phyloP scores from a whole-genome alignment of 2,113 vertebrate genomes.

The Mirounga angustirostris region DNA sequence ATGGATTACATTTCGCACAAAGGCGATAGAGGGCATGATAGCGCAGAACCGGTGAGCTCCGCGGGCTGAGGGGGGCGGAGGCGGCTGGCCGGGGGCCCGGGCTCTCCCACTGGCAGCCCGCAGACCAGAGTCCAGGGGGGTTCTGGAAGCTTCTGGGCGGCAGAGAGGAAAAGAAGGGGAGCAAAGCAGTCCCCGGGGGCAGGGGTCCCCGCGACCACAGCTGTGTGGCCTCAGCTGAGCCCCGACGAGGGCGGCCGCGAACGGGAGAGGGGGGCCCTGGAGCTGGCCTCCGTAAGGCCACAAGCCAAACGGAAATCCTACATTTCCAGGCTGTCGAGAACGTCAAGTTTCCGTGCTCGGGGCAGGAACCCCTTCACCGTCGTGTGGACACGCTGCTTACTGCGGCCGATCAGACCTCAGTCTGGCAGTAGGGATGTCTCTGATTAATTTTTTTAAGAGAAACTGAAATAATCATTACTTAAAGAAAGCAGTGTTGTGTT shows the following conservation, averaged over 20 bases:
- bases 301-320: slow-evolving; percentile 62
- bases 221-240: background rate
- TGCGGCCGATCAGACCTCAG: background rate
- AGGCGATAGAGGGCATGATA: slow-evolving; percentile 89
- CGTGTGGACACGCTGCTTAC: background rate
- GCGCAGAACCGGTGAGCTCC: slow-evolving; percentile 81
- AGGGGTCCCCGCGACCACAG: background rate
- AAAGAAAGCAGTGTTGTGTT: slow-evolving; percentile 22
- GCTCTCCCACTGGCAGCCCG: slow-evolving; percentile 64
- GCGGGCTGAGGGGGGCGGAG: background rate
- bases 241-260: background rate
- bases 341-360: slow-evolving; percentile 37
- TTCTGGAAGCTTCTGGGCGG: slow-evolving; percentile 31
- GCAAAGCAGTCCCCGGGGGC: background rate
- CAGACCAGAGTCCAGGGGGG: background rate
- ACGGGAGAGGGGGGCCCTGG: background rate
- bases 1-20: slow-evolving; percentile 93
- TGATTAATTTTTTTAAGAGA: background rate
- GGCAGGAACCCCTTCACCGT: slow-evolving; percentile 19
- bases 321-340: slow-evolving; percentile 57
- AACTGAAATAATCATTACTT: slow-evolving; percentile 60
- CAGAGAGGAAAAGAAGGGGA: background rate
- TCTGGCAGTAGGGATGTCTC: slow-evolving; percentile 41
- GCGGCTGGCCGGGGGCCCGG: background rate
- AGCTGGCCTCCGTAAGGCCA: background rate